Evolutionary conservation across 1,140 invertebrate species (phyloP), one percentile per base, ranked within the genome.

Genomic region (Pteromalus puparum): DNA sequence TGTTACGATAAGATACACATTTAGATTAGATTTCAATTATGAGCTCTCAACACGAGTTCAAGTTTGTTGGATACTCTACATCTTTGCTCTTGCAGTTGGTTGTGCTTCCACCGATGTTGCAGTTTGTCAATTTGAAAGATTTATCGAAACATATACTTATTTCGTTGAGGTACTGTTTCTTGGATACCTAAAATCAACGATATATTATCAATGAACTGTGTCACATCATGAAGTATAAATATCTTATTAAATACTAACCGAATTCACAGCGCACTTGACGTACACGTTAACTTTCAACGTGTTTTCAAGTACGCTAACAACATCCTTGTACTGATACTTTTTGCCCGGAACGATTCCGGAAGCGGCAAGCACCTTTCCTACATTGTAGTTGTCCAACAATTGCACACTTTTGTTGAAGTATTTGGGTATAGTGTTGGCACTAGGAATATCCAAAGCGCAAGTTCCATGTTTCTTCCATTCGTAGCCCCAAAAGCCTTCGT

Each of bases 391-490:
- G 24, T 74, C 48, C 9, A 82, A 10, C 46, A 82, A 15, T 28
- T 82, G 42, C 7, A 74, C 0, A 38, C 70, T 10, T 38, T 53
- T 82, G 3, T n/a, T 21, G 38, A 82, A 82, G 28, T 82, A 82
- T 38, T 82, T 82, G 3, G 80, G 70, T 9, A 61, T 1, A 1
- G 24, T 30, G n/a, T 38, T 74, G 1, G 80, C 74, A 7, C 38
- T 46, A 13, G n/a, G 15, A 10, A 74, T 18, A 13, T 61, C 21
- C 10, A 74, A 1, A 24, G 80, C 70, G 28, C 80, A 82, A 12
- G 80, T 82, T 21, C 80, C 80, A 10, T 82, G 80, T 24, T 82
- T 82, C 0, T 21, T 61, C 80, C 80, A 82, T 28, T 82, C 80
- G 38, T 82, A 72, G 1, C 18, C 30, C 80, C 80, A 82, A 15